Conservation (phyloP, 2,113 vertebrate genomes). For the Elachura formosa region DNA sequence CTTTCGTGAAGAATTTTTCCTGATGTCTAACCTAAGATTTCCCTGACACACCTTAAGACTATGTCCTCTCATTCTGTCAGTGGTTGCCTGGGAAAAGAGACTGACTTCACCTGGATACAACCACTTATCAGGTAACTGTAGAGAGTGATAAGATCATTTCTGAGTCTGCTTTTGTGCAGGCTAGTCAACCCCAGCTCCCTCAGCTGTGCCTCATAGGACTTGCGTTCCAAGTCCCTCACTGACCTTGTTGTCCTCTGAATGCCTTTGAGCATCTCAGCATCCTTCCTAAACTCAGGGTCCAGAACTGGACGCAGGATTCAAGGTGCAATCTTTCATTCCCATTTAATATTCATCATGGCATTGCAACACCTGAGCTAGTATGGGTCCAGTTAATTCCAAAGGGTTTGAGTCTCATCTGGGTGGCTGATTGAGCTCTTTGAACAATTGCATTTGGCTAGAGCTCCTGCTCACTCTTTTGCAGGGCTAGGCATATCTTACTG, state of each 20-base stretch:
- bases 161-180: background rate
- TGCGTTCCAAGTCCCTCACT: background rate
- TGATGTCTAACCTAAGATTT: no score
- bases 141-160: no score
- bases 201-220: accelerated
- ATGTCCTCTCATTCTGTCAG: background rate
- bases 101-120: accelerated
- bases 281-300: background rate
- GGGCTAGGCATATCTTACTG: background rate
- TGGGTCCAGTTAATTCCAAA: background rate
- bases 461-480: background rate
- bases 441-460: background rate
- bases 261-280: accelerated
- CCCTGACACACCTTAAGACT: background rate
- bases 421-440: accelerated
- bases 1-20: background rate
- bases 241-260: background rate
- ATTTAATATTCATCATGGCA: accelerated
- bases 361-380: background rate
- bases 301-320: background rate
- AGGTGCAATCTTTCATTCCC: accelerated
- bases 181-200: background rate
- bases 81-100: background rate
- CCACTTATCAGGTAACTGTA: background rate
- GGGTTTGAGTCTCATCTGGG: accelerated